Conservation (phyloP, 2,113 vertebrate species). For the Sceloporus undulatus region DNA sequence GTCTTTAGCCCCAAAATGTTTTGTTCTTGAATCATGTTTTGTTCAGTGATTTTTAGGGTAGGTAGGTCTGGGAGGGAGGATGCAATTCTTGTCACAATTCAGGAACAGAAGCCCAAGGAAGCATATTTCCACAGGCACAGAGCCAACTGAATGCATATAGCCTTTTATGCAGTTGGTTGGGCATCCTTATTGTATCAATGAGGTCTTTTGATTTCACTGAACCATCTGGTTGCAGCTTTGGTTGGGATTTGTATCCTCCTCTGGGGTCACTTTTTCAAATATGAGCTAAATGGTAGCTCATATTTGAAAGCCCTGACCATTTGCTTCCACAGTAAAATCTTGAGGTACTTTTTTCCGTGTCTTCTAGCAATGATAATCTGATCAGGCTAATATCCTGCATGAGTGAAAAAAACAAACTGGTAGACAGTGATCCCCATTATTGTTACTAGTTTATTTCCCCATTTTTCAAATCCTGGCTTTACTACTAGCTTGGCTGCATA, state of each 20-base stretch:
- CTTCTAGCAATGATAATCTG: not conserved
- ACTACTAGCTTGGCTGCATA: not conserved
- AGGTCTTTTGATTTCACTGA: not conserved
- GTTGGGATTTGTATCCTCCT: not conserved
- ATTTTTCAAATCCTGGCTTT: not conserved
- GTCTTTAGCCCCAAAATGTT: too few relatives aligned
- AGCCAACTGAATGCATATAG: not conserved
- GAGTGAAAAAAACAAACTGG: not conserved
- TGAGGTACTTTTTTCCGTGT: not conserved
- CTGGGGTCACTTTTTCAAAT: not conserved
- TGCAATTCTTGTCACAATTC: not conserved
- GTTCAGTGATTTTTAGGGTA: not conserved
- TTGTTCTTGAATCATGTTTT: not conserved
- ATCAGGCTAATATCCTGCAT: not conserved
- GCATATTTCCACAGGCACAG: too few relatives aligned
- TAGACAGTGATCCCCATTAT: not conserved
- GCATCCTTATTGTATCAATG: too few relatives aligned
- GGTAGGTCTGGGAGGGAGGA: not conserved
- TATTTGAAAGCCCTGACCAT: not conserved
- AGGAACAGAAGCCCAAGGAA: not conserved
- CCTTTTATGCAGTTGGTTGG: not conserved
- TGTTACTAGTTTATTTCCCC: not conserved
- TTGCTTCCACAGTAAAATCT: not conserved
- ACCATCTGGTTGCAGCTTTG: not conserved
- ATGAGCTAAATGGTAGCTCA: not conserved